These are phyloP conservation scores for Neodiprion virginianus DNA, from an alignment of 1,140 invertebrate species.

Conservation along the genomic window DNA sequence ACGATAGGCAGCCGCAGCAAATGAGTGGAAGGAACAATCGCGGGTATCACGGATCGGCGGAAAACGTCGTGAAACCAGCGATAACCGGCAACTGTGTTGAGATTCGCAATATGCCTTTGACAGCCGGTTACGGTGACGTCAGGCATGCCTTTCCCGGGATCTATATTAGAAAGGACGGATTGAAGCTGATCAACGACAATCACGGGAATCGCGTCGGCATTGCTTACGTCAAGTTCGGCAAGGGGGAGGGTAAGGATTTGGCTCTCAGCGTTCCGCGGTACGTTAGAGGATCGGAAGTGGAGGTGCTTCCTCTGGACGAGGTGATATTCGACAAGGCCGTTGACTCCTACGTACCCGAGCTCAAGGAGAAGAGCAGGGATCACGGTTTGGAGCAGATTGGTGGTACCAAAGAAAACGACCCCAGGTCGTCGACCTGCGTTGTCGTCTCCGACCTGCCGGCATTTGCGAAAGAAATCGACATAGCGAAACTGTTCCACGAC, in stretches of 20 bases:
- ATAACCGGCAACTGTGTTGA: conserved; percentile 68
- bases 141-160: conserved; percentile 80
- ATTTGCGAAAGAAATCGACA: conserved; percentile 79
- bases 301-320: conserved; percentile 69
- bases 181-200: conserved; percentile 85
- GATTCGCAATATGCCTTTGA: conserved; percentile 71
- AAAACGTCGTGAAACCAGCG: conserved; percentile 19
- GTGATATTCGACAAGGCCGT: conserved; percentile 70
- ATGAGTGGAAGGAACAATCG: conserved; percentile 27
- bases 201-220: conserved; percentile 80
- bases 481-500: conserved; percentile 77
- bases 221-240: conserved; percentile 80
- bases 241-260: conserved; percentile 70
- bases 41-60: conserved; percentile 22
- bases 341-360: conserved; percentile 66
- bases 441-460: conserved; percentile 74
- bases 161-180: conserved; percentile 80
- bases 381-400: conserved; percentile 39
- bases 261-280: conserved; percentile 65
- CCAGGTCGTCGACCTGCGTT: conserved; percentile 63
- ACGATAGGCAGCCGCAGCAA: conserved; percentile 15
- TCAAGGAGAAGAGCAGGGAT: conserved; percentile 51
- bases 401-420: conserved; percentile 36
- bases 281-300: conserved; percentile 66
- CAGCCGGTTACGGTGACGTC: conserved; percentile 78